A percentile compares a stretch with the other conserved stretches of the same genome.
Evolutionary conservation across 2,797 vertebrate species (phyloP).

Genomic region (Cygnus olor): DNA sequence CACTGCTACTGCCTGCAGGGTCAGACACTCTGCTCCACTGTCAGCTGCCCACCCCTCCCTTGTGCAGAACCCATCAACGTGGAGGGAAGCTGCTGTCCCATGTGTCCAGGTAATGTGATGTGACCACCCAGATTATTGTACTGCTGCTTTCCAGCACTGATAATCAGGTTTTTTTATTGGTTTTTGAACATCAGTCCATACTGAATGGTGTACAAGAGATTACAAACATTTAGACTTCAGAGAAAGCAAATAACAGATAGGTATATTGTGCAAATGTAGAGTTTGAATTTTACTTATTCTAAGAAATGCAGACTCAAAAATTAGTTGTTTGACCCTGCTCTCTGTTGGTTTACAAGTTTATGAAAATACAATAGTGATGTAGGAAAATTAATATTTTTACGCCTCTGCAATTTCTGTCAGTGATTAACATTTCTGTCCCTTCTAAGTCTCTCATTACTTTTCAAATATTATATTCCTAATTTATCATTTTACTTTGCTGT

Average conservation of each 20-base stretch:
- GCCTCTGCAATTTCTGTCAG: neutral
- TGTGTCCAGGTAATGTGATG: constrained; percentile 84
- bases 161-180: neutral
- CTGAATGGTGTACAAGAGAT: neutral
- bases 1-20: constrained; percentile 93
- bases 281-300: neutral
- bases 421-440: neutral
- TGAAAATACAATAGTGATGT: neutral
- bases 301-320: neutral
- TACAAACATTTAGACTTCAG: neutral
- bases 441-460: neutral
- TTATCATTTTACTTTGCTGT: constrained; percentile 2
- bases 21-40: constrained; percentile 91
- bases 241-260: neutral
- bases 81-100: constrained; percentile 90
- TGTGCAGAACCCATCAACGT: constrained; percentile 85
- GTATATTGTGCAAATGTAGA: neutral
- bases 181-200: neutral
- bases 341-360: neutral
- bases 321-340: neutral
- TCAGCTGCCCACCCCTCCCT: constrained; percentile 88
- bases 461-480: neutral
- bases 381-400: neutral
- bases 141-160: neutral
- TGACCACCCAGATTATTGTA: neutral